Evolutionary conservation across 2,797 vertebrate species (phyloP).

Genomic region (Moxostoma hubbsi): DNA sequence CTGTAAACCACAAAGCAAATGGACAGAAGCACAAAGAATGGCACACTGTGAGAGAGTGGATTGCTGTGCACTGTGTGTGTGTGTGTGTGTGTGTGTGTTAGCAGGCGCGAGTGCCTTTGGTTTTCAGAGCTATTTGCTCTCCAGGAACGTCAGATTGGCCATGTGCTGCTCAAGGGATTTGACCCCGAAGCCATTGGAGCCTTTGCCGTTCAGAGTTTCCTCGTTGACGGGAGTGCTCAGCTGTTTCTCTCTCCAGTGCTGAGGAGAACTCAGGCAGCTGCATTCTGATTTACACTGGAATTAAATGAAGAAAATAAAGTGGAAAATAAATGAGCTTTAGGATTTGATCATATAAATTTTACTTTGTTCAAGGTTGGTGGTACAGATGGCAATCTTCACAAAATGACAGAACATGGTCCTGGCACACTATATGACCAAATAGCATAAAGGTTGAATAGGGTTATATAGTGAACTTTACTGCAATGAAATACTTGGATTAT

Average conservation of each 20-base stretch:
- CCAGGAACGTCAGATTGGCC: constrained; percentile 84
- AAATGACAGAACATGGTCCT: no score
- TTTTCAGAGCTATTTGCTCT: constrained; percentile 80
- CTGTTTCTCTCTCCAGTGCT: constrained; percentile 85
- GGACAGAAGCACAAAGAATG: constrained; percentile 63
- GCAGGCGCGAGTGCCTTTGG: constrained; percentile 20
- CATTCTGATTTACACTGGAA: constrained; percentile 81
- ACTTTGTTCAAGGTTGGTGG: no score
- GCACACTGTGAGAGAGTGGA: constrained; percentile 61
- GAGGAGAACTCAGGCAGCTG: constrained; percentile 80
- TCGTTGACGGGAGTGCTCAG: constrained; percentile 76
- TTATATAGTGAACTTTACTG: no score
- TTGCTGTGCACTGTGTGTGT: constrained; percentile 1
- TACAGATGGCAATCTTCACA: no score
- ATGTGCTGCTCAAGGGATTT: constrained; percentile 86
- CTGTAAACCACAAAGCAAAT: constrained; percentile 69
- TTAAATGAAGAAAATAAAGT: neutral
- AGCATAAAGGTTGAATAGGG: no score
- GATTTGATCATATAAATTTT: neutral
- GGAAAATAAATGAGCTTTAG: neutral
- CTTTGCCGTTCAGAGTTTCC: constrained; percentile 78
- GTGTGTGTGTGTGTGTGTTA: constrained; percentile 3
- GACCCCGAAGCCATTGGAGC: constrained; percentile 80
- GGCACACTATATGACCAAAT: no score
- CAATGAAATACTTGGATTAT: no score